Evolutionary conservation across 2,113 vertebrate species (phyloP), one percentile per base, ranked within the genome.

Genomic region (Craseonycteris thonglongyai): DNA sequence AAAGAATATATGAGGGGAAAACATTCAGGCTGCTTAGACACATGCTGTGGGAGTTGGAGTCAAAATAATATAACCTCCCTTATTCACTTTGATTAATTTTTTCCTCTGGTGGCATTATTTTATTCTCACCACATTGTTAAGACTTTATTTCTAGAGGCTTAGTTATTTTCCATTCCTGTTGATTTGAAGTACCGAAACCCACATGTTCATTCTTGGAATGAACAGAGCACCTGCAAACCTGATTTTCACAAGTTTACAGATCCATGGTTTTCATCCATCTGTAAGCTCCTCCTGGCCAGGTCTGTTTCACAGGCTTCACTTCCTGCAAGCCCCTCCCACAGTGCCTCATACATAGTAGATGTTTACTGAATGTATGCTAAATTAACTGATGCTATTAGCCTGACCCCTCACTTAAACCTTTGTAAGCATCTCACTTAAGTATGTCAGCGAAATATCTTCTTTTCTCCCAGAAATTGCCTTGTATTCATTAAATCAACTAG

Each of bases 41-140:
- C 35, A 54, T 59, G 65, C 79, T 72, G 90, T 83, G 94, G 88
- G 87, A 90, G 80, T 38, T 79, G 45, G 69, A 95, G 69, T 75
- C 83, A 40, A 93, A 76, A 66, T 14, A 71, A 30, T 65, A 42
- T 72, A 97, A 74, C 42, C 65, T 88, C 54, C 9, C 91, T 75
- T n/a, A 26, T 97, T 96, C 83, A 51, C 71, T 91, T 92, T 88
- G 93, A 63, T 94, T 84, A 90, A n/a, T 1, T 74, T 94, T 97
- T 88, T 87, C 97, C 54, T 75, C 59, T n/a, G 54, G 40, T 82
- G 88, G 26, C 0, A 47, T 69, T 96, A 63, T 91, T 97, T 96
- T 93, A 58, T 45, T 96, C 49, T 96, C 75, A 71, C 51, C 15
- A n/a, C 28, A 79, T n/a, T 87, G 68, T 93, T 86, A 86, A 90